Percentiles rank a stretch among this genome's conserved stretches.
Conservation (phyloP, 2,888 invertebrate species). For the Cataglyphis cursor region DNA sequence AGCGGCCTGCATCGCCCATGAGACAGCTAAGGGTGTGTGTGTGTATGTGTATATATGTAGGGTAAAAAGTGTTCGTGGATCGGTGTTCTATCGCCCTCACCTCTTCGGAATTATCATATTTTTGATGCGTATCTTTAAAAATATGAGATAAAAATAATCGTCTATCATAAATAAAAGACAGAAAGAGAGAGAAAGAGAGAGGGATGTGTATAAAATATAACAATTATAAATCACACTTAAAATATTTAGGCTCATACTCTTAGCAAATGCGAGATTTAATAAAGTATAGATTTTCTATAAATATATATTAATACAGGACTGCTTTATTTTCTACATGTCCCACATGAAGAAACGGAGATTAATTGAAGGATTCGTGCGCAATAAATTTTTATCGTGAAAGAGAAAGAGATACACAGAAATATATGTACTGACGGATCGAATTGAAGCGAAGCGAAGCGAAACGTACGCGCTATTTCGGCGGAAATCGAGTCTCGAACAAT, state of each 20-base stretch:
- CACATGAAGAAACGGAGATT: not conserved
- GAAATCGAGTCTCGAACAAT: constrained; percentile 53
- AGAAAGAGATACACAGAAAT: not conserved
- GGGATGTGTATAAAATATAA: not conserved
- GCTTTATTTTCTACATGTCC: not conserved
- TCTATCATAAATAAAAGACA: not conserved
- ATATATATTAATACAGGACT: not conserved
- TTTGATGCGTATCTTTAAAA: constrained; percentile 14
- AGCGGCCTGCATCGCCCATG: constrained; percentile 67
- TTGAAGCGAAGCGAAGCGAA: not conserved
- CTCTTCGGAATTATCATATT: constrained; percentile 36
- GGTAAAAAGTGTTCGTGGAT: constrained; percentile 49
- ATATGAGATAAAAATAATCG: constrained; percentile 6
- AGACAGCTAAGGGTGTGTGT: constrained; percentile 14
- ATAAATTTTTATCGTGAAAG: not conserved
- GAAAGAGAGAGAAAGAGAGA: too few species aligned
- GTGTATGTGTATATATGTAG: constrained; percentile 8
- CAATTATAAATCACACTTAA: not conserved
- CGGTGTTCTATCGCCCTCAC: constrained; percentile 12
- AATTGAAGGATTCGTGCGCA: not conserved
- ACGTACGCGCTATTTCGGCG: constrained; percentile 31
- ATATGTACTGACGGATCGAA: not conserved
- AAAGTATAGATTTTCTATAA: not conserved
- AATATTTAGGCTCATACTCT: not conserved
- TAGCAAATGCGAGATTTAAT: not conserved